Base-by-base conservation (phyloP, 2,888 invertebrate genomes). In the Chrysolina oricalcia region DNA sequence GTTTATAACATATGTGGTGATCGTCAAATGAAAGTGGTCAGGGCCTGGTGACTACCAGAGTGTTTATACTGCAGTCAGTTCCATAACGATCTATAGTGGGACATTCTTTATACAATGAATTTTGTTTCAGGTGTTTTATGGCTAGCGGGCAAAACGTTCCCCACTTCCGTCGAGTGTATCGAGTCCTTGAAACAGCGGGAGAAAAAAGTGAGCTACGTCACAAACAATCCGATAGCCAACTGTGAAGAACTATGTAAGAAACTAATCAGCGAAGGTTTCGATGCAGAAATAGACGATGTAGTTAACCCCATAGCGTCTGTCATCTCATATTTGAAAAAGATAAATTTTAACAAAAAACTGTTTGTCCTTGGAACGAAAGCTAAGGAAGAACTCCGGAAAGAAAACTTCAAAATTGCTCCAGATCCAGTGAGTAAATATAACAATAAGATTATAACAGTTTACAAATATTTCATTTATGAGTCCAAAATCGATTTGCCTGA, bases 121-220 rank as follows among this genome's bases (percentile, higher is more conserved):
- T 15, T 46, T 15, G 8, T 65, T 74, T 66, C 82, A 92, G 92
- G 92, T 73, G 92, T 92, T 0, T 82, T 92, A 78, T 92, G 91
- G 88, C 56, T 75, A 19, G 67, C 83, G 1, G 81, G 79, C 43
- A 70, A 79, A 0, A 87, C 90, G 0, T 81, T 91, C 10, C 87
- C 89, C 13, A 90, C 90, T 0, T 87, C 89, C 0, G 87, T 89
- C 0, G 89, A 90, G 3, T 89, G 91, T 75, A 86, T 92, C 59
- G 85, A 85, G 3, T 83, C 88, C 43, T 89, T 92, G 75, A 87
- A 89, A 77, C 85, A 88, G 63, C 83, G 88, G 11, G 91, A 91
- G 0, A 92, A 92, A 80, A 88, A 88, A 5, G 87, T 85, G 0
- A 72, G 74, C 53, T 82, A 79, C 65, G 80, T 85, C 15, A 81